phyloP scores from a whole-genome alignment of 2,113 vertebrate species.

The Xenopus laevis region DNA sequence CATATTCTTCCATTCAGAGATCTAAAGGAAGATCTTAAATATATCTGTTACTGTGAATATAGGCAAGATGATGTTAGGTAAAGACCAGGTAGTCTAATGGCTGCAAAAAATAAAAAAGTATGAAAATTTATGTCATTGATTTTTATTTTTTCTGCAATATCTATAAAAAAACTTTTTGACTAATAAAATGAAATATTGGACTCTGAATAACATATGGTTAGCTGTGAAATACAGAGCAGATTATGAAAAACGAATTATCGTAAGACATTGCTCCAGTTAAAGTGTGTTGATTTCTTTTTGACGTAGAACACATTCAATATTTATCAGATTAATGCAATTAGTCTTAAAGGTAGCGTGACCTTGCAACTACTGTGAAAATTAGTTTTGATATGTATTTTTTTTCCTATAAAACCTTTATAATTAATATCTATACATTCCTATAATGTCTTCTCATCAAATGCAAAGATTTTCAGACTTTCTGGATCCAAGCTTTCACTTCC shows the following conservation, averaged over 20 bases:
- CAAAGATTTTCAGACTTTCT: no score
- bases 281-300: neutral
- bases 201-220: neutral
- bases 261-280: neutral
- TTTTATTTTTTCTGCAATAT: neutral
- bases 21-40: constrained; percentile 7
- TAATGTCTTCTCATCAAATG: no score
- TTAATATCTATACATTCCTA: no score
- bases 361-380: no score
- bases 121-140: constrained; percentile 2
- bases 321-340: neutral
- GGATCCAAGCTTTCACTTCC: no score
- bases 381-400: no score
- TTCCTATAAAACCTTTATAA: no score
- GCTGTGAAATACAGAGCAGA: neutral
- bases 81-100: neutral
- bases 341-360: no score
- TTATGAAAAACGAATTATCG: neutral
- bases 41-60: neutral
- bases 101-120: constrained; percentile 13
- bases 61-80: neutral
- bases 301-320: neutral
- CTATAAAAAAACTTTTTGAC: neutral
- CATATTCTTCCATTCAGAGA: constrained; percentile 10
- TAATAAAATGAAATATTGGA: neutral